Evolutionary conservation across 35 echinoderm and acorn worm species (phyloP).

Genomic region (Anneissia japonica): DNA sequence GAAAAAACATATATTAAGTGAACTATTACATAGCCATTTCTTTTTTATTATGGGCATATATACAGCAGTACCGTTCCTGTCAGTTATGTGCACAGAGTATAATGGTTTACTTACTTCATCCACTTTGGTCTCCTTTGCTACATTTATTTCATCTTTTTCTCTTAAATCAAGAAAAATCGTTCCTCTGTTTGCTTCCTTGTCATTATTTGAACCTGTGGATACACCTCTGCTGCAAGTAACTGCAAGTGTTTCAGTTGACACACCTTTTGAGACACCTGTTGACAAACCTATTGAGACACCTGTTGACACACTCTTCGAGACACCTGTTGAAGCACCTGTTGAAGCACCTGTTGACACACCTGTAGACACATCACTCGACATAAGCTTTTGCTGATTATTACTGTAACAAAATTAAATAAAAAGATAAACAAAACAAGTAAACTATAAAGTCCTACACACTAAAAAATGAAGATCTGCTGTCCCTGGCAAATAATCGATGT

Average conservation of each 20-base stretch:
- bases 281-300: not conserved
- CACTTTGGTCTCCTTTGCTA: not conserved
- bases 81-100: no score
- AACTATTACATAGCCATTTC: no score
- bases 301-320: not conserved
- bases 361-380: not conserved
- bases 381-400: not conserved
- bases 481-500: no score
- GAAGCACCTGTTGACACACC: not conserved
- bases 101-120: not conserved
- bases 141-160: slow-evolving; percentile 1
- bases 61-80: no score
- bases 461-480: no score
- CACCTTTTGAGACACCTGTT: not conserved
- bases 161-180: slow-evolving; percentile 84
- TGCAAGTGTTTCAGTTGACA: not conserved
- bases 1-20: no score
- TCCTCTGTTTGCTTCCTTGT: not conserved
- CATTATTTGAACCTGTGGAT: slow-evolving; percentile 6
- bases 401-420: not conserved
- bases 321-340: not conserved
- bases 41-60: no score
- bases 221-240: not conserved
- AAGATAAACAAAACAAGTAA: no score
- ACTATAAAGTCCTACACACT: no score